Percentiles rank a stretch among this genome's conserved stretches.
These are phyloP conservation scores for Callimorpha dominula DNA, from an alignment of 2,888 invertebrate species.

Conservation along the genomic window DNA sequence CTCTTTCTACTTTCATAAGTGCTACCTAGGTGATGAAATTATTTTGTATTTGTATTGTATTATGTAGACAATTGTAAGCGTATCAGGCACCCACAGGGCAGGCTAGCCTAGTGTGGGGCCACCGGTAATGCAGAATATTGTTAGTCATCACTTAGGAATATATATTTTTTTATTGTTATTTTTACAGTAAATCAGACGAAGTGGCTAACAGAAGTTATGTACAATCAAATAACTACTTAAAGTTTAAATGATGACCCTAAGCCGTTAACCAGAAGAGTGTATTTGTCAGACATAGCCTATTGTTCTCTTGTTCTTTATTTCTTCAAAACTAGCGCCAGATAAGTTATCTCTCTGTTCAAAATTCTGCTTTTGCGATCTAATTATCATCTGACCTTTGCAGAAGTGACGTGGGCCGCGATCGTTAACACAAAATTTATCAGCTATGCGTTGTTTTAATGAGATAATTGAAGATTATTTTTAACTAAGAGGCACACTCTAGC, in stretches of 20 bases:
- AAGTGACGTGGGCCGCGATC: slow-evolving; percentile 6
- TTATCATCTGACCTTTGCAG: slow-evolving; percentile 13
- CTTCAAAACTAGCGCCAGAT: slow-evolving; percentile 10
- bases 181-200: not conserved
- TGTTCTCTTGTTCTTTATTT: slow-evolving; percentile 12
- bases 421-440: not conserved
- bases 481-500: too few relatives aligned
- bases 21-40: too few relatives aligned
- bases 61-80: too few relatives aligned
- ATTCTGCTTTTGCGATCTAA: slow-evolving; percentile 9
- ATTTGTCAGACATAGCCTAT: slow-evolving; percentile 9
- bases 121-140: too few relatives aligned
- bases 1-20: too few relatives aligned
- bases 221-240: not conserved
- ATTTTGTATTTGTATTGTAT: too few relatives aligned
- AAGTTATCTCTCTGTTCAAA: slow-evolving; percentile 12
- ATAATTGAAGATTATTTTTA: not conserved
- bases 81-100: too few relatives aligned
- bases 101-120: too few relatives aligned
- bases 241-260: not conserved
- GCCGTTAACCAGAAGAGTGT: not conserved
- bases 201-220: not conserved
- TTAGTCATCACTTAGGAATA: too few relatives aligned
- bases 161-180: too few relatives aligned
- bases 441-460: not conserved